phyloP scores from a whole-genome alignment of 2,888 invertebrate genomes.

The Clusia tigrina region DNA sequence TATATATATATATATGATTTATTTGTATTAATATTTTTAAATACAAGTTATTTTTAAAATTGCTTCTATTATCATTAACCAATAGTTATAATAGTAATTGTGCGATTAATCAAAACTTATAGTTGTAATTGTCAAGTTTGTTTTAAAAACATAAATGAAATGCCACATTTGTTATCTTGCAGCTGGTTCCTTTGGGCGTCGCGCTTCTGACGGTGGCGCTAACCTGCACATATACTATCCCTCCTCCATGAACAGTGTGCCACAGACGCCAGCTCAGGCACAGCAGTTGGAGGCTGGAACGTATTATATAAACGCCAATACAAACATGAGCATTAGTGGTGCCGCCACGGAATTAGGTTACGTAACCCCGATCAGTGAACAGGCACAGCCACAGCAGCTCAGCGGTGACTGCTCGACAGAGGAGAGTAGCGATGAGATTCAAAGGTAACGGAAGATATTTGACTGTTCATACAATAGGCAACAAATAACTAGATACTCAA shows the following conservation, averaged over 20 bases:
- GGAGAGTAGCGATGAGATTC: slow-evolving; percentile 63
- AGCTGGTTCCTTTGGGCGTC: slow-evolving; percentile 84
- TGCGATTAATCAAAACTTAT: not conserved
- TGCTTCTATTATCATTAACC: slow-evolving; percentile 5
- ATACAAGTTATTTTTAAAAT: too few relatives aligned
- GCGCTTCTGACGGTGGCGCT: slow-evolving; percentile 96
- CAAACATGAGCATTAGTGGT: slow-evolving; percentile 36
- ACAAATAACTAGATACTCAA: too few relatives aligned
- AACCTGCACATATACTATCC: slow-evolving; percentile 80
- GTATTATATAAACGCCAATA: slow-evolving; percentile 49
- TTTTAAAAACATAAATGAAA: not conserved
- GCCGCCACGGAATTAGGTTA: slow-evolving; percentile 37
- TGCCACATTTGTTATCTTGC: slow-evolving; percentile 4
- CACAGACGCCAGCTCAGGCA: slow-evolving; percentile 51
- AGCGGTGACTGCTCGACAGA: slow-evolving; percentile 37
- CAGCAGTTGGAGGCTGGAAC: slow-evolving; percentile 47
- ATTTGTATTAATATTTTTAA: too few relatives aligned
- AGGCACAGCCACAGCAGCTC: slow-evolving; percentile 39
- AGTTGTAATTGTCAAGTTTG: too few relatives aligned
- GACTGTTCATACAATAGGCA: too few relatives aligned
- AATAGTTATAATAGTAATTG: not conserved
- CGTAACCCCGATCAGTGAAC: slow-evolving; percentile 42
- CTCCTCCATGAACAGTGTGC: slow-evolving; percentile 62
- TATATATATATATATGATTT: too few relatives aligned
- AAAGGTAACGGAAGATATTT: too few relatives aligned